phyloP scores from a whole-genome alignment of 2,888 invertebrate species.

The Liopterus haemorrhoidalis region DNA sequence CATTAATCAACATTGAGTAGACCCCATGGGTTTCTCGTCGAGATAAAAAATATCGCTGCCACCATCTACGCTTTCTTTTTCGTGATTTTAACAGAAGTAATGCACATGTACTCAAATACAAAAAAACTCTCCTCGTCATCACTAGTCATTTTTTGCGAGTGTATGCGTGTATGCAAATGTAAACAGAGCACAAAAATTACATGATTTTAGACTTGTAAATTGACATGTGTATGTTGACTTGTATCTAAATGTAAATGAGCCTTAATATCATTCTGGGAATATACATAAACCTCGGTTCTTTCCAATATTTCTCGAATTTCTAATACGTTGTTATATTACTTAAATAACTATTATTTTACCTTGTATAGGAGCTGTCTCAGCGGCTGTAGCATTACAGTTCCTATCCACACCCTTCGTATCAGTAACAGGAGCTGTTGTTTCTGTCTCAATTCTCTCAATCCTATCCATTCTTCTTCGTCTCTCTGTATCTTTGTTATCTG shows the following conservation, averaged over 20 bases:
- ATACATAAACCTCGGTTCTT: constrained; percentile 18
- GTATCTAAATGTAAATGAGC: constrained; percentile 8
- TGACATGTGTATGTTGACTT: too few species aligned
- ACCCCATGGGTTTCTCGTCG: too few species aligned
- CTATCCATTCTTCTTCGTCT: constrained; percentile 49
- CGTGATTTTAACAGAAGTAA: too few species aligned
- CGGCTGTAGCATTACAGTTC: constrained; percentile 63
- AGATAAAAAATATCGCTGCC: too few species aligned
- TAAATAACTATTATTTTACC: constrained; percentile 31
- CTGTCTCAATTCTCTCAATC: constrained; percentile 57
- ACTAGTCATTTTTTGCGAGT: too few species aligned
- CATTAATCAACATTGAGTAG: too few species aligned
- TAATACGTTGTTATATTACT: constrained; percentile 7
- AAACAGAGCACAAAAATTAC: too few species aligned
- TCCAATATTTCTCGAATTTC: constrained; percentile 24
- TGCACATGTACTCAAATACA: too few species aligned
- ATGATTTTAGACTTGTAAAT: too few species aligned
- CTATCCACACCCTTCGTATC: constrained; percentile 60
- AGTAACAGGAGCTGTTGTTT: constrained; percentile 56
- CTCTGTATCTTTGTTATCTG: constrained; percentile 55
- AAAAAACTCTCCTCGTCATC: too few species aligned
- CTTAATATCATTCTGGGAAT: background rate
- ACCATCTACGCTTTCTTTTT: too few species aligned
- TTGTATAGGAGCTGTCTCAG: constrained; percentile 38
- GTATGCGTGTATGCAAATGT: too few species aligned